Conservation (phyloP, 1,140 invertebrate genomes). For the Orius insidiosus region DNA sequence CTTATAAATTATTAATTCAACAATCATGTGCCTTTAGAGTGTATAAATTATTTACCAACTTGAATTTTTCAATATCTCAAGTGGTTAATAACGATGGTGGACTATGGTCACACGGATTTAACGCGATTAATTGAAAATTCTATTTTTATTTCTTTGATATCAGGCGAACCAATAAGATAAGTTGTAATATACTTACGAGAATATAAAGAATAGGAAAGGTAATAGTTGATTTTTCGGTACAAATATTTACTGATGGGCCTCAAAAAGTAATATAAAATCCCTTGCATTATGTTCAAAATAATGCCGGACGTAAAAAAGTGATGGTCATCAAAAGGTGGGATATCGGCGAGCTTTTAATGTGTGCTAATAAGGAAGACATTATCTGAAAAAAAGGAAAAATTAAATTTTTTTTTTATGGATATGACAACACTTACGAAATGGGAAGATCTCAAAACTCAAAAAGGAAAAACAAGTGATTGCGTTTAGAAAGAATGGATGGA, state of each 20-base stretch:
- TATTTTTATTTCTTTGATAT: too few species aligned
- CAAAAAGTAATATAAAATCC: constrained; percentile 52
- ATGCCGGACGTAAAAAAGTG: constrained; percentile 80
- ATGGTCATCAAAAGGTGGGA: constrained; percentile 69
- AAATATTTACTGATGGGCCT: constrained; percentile 53
- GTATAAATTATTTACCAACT: too few species aligned
- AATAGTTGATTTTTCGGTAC: constrained; percentile 82
- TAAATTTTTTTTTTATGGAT: not conserved
- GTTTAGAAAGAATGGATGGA: not conserved
- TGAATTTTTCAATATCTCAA: too few species aligned
- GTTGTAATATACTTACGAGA: constrained; percentile 78
- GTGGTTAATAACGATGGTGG: too few species aligned
- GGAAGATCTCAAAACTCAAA: not conserved
- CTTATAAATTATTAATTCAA: too few species aligned
- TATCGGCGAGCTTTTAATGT: constrained; percentile 39
- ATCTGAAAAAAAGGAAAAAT: not conserved
- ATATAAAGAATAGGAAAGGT: constrained; percentile 75
- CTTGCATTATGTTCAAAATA: constrained; percentile 67
- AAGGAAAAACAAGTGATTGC: not conserved
- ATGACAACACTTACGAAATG: not conserved
- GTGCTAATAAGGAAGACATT: constrained; percentile 16
- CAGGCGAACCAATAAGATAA: too few species aligned
- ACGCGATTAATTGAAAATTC: too few species aligned
- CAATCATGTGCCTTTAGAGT: too few species aligned
- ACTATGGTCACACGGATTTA: too few species aligned